These are phyloP conservation scores for Elanus axillaris DNA, from an alignment of 2,113 vertebrate genomes.

Conservation along the genomic window DNA sequence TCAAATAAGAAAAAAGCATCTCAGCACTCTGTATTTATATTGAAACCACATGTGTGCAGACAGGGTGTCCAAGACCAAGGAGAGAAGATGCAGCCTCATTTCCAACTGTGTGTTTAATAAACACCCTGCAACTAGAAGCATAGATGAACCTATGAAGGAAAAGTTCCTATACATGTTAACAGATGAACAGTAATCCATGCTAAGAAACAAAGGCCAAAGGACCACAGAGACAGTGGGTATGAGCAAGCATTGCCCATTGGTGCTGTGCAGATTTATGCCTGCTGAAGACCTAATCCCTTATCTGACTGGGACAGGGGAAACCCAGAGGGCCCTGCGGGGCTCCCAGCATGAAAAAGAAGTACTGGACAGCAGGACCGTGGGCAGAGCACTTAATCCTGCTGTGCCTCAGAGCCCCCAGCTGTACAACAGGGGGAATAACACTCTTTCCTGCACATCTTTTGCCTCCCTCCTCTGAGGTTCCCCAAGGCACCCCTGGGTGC, in stretches of 20 bases:
- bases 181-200: neutral
- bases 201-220: neutral
- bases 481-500: neutral
- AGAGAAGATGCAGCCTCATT: neutral
- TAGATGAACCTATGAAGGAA: neutral
- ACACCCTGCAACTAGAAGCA: neutral
- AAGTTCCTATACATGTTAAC: accelerated
- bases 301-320: neutral
- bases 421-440: neutral
- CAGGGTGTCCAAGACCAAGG: neutral
- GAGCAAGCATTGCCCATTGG: neutral
- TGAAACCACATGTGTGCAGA: neutral
- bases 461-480: neutral
- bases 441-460: neutral
- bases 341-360: neutral
- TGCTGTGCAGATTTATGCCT: neutral
- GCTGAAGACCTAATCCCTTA: neutral
- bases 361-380: neutral
- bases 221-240: neutral
- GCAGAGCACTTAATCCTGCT: neutral
- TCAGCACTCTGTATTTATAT: neutral
- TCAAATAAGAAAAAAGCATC: neutral
- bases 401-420: slow-evolving; percentile 24
- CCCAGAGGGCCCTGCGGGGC: neutral
- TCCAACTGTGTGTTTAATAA: neutral